Conservation (phyloP, 2,797 vertebrate species). For the Neosalanx taihuensis region DNA sequence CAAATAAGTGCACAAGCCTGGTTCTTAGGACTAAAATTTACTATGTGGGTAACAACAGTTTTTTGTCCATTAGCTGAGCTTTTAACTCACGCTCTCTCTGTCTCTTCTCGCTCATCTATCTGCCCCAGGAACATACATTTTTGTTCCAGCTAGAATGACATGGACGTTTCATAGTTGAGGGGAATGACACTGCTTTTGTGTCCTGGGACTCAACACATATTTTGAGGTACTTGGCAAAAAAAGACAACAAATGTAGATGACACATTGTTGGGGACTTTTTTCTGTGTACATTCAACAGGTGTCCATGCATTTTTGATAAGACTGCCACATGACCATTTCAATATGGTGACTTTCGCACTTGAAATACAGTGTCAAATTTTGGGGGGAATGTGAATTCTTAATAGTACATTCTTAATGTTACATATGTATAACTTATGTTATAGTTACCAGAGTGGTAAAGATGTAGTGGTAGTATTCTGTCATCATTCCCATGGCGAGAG, state of each 20-base stretch:
- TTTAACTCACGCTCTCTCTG: conserved; percentile 46
- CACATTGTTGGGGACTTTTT: no score
- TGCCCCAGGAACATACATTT: conserved; percentile 48
- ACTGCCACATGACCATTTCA: no score
- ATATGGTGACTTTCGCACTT: no score
- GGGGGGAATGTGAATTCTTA: neutral
- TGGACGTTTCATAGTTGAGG: conserved; percentile 56
- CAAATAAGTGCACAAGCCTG: conserved; percentile 39
- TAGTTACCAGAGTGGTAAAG: conserved; percentile 95
- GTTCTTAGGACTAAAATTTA: conserved; percentile 59
- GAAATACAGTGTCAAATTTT: no score
- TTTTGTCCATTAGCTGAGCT: conserved; percentile 61
- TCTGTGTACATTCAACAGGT: no score
- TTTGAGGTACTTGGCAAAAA: conserved; percentile 4
- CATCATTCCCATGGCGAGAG: conserved; percentile 99
- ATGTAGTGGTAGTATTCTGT: conserved; percentile 99
- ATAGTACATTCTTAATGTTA: conserved; percentile 10
- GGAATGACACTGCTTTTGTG: conserved; percentile 60
- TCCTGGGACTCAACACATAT: conserved; percentile 19
- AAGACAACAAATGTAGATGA: no score
- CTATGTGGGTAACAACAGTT: conserved; percentile 56
- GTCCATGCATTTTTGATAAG: no score
- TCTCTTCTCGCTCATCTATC: conserved; percentile 46
- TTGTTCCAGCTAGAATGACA: conserved; percentile 49
- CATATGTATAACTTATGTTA: conserved; percentile 9